Evolutionary conservation across 2,113 vertebrate genomes (phyloP).

Genomic region (Callospermophilus lateralis): DNA sequence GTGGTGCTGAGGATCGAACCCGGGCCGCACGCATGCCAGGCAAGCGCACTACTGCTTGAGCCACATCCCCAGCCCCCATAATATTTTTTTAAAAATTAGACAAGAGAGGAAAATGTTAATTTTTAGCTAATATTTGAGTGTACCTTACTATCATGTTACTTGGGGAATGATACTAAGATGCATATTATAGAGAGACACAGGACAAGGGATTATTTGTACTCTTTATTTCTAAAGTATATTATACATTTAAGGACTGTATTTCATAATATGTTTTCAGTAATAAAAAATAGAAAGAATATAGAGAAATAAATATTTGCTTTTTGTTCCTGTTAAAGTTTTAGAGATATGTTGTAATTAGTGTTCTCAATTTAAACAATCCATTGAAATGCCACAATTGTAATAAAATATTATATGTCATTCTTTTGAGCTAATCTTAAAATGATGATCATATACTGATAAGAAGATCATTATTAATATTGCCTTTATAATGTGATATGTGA

Average conservation of each 20-base stretch:
- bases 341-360: constrained; percentile 7
- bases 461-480: constrained; percentile 36
- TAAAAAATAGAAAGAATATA: constrained; percentile 36
- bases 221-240: constrained; percentile 10
- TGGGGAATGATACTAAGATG: background rate
- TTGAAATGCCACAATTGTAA: constrained; percentile 29
- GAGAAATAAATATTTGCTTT: constrained; percentile 16
- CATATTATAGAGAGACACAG: background rate
- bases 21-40: too few species aligned
- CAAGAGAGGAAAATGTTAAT: background rate
- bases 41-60: too few species aligned
- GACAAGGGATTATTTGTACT: background rate
- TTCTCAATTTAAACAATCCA: constrained; percentile 25
- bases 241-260: background rate
- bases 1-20: too few species aligned
- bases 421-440: constrained; percentile 71
- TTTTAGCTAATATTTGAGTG: constrained; percentile 40
- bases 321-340: constrained; percentile 28
- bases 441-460: constrained; percentile 49
- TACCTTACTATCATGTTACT: background rate
- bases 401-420: constrained; percentile 47
- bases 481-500: background rate
- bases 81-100: background rate
- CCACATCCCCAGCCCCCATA: too few species aligned
- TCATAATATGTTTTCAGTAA: background rate